phyloP scores from a whole-genome alignment of 2,888 invertebrate genomes.

The Cynaeus angustus region DNA sequence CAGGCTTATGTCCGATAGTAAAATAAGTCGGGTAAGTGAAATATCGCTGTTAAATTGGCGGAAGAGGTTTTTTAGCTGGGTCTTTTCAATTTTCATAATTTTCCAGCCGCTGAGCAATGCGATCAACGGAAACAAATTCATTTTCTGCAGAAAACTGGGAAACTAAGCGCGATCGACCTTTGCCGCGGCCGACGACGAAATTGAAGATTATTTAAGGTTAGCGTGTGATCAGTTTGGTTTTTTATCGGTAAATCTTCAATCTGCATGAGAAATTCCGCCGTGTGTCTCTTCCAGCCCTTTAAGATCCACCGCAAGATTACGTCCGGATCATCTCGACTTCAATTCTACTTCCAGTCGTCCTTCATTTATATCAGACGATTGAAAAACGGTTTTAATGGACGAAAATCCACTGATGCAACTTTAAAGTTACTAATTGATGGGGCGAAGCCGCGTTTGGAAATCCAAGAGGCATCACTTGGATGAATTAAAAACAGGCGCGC shows the following conservation, averaged over 20 bases:
- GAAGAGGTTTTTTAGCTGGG: constrained; percentile 63
- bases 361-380: constrained; percentile 58
- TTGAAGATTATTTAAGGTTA: constrained; percentile 50
- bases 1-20: constrained; percentile 67
- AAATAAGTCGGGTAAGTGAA: constrained; percentile 65
- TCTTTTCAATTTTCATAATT: constrained; percentile 70
- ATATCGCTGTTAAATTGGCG: constrained; percentile 70
- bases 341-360: constrained; percentile 56
- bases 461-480: constrained; percentile 17
- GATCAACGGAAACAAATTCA: constrained; percentile 61
- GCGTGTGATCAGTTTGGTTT: constrained; percentile 44
- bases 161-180: constrained; percentile 31
- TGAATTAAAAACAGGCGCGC: constrained; percentile 47
- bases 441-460: constrained; percentile 7
- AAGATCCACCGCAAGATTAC: constrained; percentile 58
- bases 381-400: constrained; percentile 38
- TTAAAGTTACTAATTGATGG: constrained; percentile 18
- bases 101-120: constrained; percentile 65
- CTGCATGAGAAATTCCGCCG: constrained; percentile 64
- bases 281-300: constrained; percentile 54
- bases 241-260: constrained; percentile 59
- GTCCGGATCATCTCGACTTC: constrained; percentile 53
- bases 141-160: constrained; percentile 48
- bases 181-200: constrained; percentile 27
- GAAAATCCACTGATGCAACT: constrained; percentile 7